Base-by-base conservation (phyloP, 2,113 vertebrate genomes). In the Patagioenas fasciata region DNA sequence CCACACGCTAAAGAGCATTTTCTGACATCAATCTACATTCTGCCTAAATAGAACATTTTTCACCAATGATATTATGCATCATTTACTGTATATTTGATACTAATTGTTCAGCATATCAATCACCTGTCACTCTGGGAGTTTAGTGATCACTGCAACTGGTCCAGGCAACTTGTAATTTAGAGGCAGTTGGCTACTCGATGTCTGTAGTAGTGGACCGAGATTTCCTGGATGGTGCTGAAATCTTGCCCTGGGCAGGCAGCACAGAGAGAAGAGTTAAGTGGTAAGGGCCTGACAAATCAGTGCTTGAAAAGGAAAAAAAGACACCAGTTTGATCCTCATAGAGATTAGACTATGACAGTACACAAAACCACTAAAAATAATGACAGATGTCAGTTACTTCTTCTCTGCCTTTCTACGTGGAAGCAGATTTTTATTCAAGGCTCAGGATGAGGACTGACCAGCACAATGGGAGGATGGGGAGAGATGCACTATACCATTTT, bases 1-100 rank as follows among this genome's bases (percentile, higher is more conserved):
- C 95, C 96, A 94, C 94, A 97, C 95, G 75, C 96, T 97, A 96
- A 98, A 96, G 93, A 97, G 96, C 94, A 80, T 97, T 97, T 97
- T 95, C 95, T 97, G 96, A 97, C 96, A 98, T 98, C 85, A 95
- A 88, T 96, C 96, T 98, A 91, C 92, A 97, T 95, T 97, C 94
- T 97, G 96, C 95, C 97, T 97, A 97, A 98, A 97, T 73, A 96
- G 96, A 97, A 94, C 96, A 97, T 98, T 98, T 98, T 97, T 95
- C 92, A 96, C 89, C 53, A 71, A 91, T 75, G 75, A 84, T 93
- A 97, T 97, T 97, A 97, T 96, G 96, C 96, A 95, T 97, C 95
- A 95, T 97, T 97, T 97, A 92, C 93, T 96, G 88, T 97, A 93
- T 95, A 96, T 95, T 96, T 94, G 97, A 92, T 97, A 97, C 97